A percentile compares a stretch with the other conserved stretches of the same genome.
These are phyloP conservation scores for Aphidius gifuensis DNA, from an alignment of 1,140 invertebrate genomes.

Conservation along the genomic window DNA sequence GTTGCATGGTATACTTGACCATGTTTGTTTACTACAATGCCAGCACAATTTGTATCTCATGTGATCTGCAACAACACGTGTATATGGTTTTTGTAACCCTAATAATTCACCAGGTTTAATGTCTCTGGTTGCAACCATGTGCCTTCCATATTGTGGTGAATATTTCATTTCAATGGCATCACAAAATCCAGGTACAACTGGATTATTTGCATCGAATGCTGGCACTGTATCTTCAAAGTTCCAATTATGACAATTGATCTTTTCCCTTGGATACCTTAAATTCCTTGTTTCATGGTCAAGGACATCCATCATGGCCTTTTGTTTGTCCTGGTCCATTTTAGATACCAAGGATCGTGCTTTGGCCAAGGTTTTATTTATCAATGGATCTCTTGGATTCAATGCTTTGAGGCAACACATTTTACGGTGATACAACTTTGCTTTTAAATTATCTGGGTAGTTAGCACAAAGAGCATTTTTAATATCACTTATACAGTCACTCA, in stretches of 20 bases:
- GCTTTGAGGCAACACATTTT: too few relatives aligned
- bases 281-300: background rate
- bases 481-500: background rate
- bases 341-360: too few relatives aligned
- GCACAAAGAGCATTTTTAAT: background rate
- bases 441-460: background rate
- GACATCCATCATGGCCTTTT: background rate
- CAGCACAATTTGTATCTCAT: constrained; percentile 67
- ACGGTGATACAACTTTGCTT: background rate
- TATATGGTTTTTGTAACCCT: constrained; percentile 74
- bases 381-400: too few relatives aligned
- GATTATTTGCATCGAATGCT: constrained; percentile 29
- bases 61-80: constrained; percentile 61
- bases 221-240: constrained; percentile 5
- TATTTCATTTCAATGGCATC: constrained; percentile 60
- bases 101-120: constrained; percentile 75
- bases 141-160: constrained; percentile 60
- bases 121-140: constrained; percentile 63
- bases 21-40: constrained; percentile 66
- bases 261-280: background rate
- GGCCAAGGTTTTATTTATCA: background rate
- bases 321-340: too few relatives aligned
- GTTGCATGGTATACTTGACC: constrained; percentile 64
- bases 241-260: background rate
- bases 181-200: constrained; percentile 59